Conservation (phyloP, 1,140 invertebrate species). For the Ceratosolen solmsi region DNA sequence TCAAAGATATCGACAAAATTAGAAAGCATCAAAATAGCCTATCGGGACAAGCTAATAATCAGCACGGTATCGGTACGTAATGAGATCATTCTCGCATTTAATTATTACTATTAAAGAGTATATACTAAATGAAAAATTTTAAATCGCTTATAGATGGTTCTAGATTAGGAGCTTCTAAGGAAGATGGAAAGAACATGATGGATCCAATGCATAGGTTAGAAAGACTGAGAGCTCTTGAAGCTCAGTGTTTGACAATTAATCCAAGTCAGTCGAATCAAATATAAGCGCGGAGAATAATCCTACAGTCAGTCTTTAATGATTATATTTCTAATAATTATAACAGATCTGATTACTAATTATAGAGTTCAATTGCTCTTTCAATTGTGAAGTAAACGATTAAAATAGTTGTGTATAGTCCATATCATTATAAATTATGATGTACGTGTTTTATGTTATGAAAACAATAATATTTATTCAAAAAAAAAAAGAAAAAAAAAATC, state of each 20-base stretch:
- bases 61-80: conserved; percentile 62
- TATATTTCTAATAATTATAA: conserved; percentile 43
- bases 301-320: conserved; percentile 33
- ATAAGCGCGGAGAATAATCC: conserved; percentile 55
- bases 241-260: conserved; percentile 61
- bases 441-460: conserved; percentile 42
- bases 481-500: conserved; percentile 25
- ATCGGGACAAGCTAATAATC: conserved; percentile 61
- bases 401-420: conserved; percentile 53
- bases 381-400: conserved; percentile 27
- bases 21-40: conserved; percentile 71
- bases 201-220: conserved; percentile 69
- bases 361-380: conserved; percentile 14
- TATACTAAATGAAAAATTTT: neutral
- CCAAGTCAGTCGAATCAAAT: conserved; percentile 62
- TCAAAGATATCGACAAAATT: conserved; percentile 85
- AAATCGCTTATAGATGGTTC: neutral
- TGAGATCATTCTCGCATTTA: neutral
- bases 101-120: neutral
- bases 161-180: conserved; percentile 45
- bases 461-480: conserved; percentile 45
- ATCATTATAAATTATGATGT: conserved; percentile 45
- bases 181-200: conserved; percentile 64
- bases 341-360: conserved; percentile 35
- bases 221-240: conserved; percentile 68